phyloP scores from a whole-genome alignment of 2,797 vertebrate species.

The Paedocypris micromegethes region DNA sequence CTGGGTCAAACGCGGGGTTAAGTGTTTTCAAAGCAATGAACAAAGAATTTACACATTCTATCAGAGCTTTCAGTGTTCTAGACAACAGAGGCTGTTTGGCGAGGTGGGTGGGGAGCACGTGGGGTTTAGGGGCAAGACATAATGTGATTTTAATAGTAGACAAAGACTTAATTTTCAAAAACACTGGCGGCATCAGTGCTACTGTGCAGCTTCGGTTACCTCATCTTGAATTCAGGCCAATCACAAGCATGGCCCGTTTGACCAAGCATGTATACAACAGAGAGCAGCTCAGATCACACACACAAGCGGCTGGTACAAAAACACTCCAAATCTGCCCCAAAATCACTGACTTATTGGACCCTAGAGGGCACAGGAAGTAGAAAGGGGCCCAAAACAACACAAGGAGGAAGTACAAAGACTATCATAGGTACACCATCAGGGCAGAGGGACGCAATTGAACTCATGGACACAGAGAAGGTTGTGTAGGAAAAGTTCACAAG shows the following conservation, averaged over 20 bases:
- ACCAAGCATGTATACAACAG: slow-evolving; percentile 5
- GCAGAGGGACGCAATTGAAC: slow-evolving; percentile 8
- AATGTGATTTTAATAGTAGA: slow-evolving; percentile 30
- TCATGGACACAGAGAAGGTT: slow-evolving; percentile 5
- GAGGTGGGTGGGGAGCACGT: slow-evolving; percentile 19
- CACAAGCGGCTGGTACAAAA: slow-evolving; percentile 9
- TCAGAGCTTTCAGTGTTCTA: slow-evolving; percentile 10
- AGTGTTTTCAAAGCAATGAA: slow-evolving; percentile 46
- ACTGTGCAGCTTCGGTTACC: slow-evolving; percentile 23
- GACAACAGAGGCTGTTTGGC: slow-evolving; percentile 2
- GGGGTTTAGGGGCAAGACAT: slow-evolving; percentile 19
- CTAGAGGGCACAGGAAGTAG: slow-evolving; percentile 29
- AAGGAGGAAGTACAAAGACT: slow-evolving; percentile 18
- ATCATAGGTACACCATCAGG: slow-evolving; percentile 28
- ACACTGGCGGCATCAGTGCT: slow-evolving; percentile 21
- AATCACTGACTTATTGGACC: slow-evolving; percentile 20
- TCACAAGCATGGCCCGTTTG: not conserved
- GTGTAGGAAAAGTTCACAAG: slow-evolving; percentile 22
- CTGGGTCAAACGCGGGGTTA: slow-evolving; percentile 40
- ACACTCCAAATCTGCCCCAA: slow-evolving; percentile 15
- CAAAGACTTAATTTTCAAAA: slow-evolving; percentile 22
- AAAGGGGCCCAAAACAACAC: slow-evolving; percentile 23
- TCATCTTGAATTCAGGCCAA: slow-evolving; percentile 26
- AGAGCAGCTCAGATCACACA: slow-evolving; percentile 12
- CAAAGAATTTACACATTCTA: slow-evolving; percentile 45